Evolutionary conservation across 2,888 invertebrate species (phyloP).

Genomic region (Trachelus iudaicus): DNA sequence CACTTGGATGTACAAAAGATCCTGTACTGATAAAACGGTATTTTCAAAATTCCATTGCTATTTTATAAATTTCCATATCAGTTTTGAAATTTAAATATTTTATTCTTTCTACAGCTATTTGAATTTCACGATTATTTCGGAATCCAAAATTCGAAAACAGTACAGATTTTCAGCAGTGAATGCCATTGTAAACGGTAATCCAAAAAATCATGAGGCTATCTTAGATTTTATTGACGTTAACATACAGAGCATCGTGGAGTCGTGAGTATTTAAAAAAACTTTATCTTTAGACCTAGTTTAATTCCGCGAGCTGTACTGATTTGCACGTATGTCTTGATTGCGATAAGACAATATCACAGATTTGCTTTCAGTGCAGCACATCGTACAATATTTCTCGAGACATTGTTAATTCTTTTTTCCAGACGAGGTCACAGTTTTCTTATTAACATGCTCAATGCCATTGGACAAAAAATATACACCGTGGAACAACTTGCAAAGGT

Average conservation of each 20-base stretch:
- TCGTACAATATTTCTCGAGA: background rate
- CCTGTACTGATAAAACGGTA: constrained; percentile 69
- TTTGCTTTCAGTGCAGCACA: background rate
- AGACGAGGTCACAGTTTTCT: background rate
- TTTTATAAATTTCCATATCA: background rate
- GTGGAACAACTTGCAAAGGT: constrained; percentile 42
- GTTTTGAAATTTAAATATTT: background rate
- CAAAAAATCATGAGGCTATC: background rate
- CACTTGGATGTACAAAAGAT: constrained; percentile 76
- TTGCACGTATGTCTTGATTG: background rate
- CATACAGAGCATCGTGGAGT: background rate
- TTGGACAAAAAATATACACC: constrained; percentile 30
- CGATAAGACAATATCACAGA: background rate
- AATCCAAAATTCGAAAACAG: background rate
- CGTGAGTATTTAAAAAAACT: background rate
- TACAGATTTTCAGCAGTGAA: constrained; percentile 30
- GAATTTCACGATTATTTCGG: background rate
- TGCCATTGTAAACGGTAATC: background rate
- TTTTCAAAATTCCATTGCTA: constrained; percentile 7
- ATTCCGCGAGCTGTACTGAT: background rate
- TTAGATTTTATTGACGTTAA: background rate
- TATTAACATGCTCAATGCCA: background rate
- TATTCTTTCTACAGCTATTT: background rate
- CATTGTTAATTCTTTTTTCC: background rate
- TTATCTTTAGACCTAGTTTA: background rate